Conservation (phyloP, 2,113 vertebrate species). For the Pedetes capensis region DNA sequence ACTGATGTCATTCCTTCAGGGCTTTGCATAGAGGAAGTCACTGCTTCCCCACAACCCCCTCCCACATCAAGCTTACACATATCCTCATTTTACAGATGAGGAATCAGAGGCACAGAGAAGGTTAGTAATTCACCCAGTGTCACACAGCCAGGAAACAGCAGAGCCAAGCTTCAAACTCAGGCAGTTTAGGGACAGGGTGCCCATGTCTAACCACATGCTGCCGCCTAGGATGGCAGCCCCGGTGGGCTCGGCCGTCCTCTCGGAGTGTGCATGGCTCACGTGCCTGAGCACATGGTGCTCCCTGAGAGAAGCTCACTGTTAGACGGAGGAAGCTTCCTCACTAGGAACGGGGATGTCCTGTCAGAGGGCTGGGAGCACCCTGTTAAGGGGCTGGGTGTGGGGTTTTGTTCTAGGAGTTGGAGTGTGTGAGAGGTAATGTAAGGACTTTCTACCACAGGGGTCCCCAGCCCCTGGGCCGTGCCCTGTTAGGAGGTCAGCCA, state of each 20-base stretch:
- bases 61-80: not conserved
- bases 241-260: not conserved
- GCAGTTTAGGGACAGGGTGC: not conserved
- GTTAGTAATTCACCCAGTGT: no score
- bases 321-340: no score
- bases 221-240: rapidly evolving
- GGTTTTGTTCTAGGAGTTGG: not conserved
- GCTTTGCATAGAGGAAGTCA: not conserved
- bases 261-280: not conserved
- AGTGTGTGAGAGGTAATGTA: not conserved
- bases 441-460: no score
- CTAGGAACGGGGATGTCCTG: not conserved
- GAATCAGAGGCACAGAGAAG: not conserved
- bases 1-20: no score
- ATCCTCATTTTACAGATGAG: not conserved
- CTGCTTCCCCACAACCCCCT: not conserved
- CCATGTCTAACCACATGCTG: rapidly evolving
- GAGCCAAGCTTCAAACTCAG: not conserved
- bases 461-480: no score
- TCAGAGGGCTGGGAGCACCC: not conserved
- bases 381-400: not conserved
- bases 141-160: not conserved
- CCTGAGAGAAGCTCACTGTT: not conserved
- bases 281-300: not conserved
- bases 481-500: no score